Evolutionary conservation across 2,797 vertebrate genomes (phyloP), one percentile per base, ranked within the genome.

Genomic region (Muraenolepis orangiensis): DNA sequence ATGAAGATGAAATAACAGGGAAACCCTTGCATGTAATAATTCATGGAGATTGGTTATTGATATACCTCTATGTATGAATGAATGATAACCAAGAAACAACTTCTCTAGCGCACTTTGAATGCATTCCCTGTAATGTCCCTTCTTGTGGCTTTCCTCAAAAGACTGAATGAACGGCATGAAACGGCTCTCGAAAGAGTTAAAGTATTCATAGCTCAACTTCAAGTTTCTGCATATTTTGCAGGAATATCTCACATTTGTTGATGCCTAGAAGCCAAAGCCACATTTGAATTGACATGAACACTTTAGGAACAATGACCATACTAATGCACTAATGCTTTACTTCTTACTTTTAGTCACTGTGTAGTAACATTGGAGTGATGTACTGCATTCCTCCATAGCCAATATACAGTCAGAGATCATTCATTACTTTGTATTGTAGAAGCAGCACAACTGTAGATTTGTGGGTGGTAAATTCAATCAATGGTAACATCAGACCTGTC

Each of bases 1-100:
- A n/a, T n/a, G n/a, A 70, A 70, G 34, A 73, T 64, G 78, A 74
- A 71, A 66, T 67, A 57, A 68, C 46, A 66, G 64, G 69, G 75
- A 73, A 73, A 46, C n/a, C 57, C n/a, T 64, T 64, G 26, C 57
- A 28, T 64, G 57, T 64, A 26, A 64, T 64, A 64, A 64, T 64
- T 64, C 57, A 74, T 16, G 2, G 74, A 76, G 70, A 46, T 38
- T 64, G 57, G 57, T 64, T 64, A 64, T 64, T 64, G 23, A 64
- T 64, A 64, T 64, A 64, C 57, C 57, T 26, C n/a, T 64, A 13
- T 26, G n/a, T 64, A 64, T 26, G 46, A 57, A 61, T 61, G 57
- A 64, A 64, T 64, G 57, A 64, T 64, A 64, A 26, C 57, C 57
- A 64, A 26, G 57, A 23, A 64, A 64, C 57, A 64, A 64, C 23